Evolutionary conservation across 2,113 vertebrate genomes (phyloP).

Genomic region (Sitta europaea): DNA sequence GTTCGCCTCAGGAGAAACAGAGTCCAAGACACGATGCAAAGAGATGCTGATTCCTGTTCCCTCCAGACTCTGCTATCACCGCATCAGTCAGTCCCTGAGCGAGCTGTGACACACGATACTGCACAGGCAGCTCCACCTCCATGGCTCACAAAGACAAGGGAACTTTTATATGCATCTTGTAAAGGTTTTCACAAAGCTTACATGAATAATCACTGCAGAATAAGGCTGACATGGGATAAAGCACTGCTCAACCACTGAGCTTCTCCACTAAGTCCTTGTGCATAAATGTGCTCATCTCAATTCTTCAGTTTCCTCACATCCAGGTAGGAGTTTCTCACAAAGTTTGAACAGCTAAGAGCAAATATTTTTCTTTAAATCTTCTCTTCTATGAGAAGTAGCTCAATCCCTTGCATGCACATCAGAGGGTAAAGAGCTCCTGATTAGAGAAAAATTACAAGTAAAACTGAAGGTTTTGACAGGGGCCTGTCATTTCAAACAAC

Average conservation of each 20-base stretch:
- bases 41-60: not conserved
- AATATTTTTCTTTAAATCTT: not conserved
- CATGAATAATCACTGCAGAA: not conserved
- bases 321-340: not conserved
- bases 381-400: not conserved
- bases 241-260: not conserved
- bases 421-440: not conserved
- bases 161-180: rapidly evolving
- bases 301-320: not conserved
- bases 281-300: rapidly evolving
- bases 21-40: not conserved
- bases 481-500: not conserved
- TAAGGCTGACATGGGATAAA: not conserved
- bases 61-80: not conserved
- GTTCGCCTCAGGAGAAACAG: not conserved
- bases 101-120: rapidly evolving
- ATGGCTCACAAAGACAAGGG: not conserved
- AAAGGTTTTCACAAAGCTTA: not conserved
- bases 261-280: not conserved
- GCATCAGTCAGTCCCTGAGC: not conserved
- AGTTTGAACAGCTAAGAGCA: not conserved
- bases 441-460: not conserved
- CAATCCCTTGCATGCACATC: rapidly evolving
- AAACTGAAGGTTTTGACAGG: not conserved
- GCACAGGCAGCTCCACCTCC: not conserved